phyloP scores from a whole-genome alignment of 2,888 invertebrate species.

The Drosophila birchii region DNA sequence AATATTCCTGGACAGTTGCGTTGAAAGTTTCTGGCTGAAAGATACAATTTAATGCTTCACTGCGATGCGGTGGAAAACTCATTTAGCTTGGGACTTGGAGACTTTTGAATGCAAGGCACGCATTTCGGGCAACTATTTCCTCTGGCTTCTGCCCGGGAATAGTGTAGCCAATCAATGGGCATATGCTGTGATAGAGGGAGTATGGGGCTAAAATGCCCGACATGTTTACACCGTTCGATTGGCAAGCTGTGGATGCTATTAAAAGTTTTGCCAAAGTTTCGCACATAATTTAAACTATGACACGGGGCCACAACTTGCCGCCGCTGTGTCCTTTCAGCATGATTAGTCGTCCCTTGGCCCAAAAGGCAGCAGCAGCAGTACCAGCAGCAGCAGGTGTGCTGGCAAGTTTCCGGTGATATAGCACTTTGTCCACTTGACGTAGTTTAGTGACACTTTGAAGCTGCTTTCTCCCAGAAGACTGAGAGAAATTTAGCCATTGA shows the following conservation, averaged over 20 bases:
- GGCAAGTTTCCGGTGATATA: constrained; percentile 58
- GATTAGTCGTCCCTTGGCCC: constrained; percentile 60
- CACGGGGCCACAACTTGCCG: constrained; percentile 43
- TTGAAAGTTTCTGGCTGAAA: constrained; percentile 47
- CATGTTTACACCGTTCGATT: constrained; percentile 51
- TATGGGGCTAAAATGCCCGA: constrained; percentile 18
- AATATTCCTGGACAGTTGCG: constrained; percentile 39
- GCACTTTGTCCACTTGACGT: constrained; percentile 57
- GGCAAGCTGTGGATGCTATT: constrained; percentile 65
- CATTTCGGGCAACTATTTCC: constrained; percentile 41
- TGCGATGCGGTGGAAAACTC: constrained; percentile 61
- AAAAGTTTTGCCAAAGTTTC: constrained; percentile 74
- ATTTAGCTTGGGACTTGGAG: constrained; percentile 40
- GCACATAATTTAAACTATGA: constrained; percentile 78
- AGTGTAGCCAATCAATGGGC: constrained; percentile 73
- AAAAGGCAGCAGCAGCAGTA: constrained; percentile 22
- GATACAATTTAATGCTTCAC: constrained; percentile 78
- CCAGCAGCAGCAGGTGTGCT: constrained; percentile 39
- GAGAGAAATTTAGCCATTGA: not conserved
- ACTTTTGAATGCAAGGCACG: constrained; percentile 63
- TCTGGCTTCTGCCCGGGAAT: constrained; percentile 34
- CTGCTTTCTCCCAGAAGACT: constrained; percentile 1
- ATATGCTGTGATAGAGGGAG: constrained; percentile 53
- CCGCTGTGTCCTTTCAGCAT: constrained; percentile 45
- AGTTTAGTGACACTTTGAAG: constrained; percentile 26